These are phyloP conservation scores for Melanotaenia duboulayi DNA, from an alignment of 2,113 vertebrate species.

Conservation along the genomic window DNA sequence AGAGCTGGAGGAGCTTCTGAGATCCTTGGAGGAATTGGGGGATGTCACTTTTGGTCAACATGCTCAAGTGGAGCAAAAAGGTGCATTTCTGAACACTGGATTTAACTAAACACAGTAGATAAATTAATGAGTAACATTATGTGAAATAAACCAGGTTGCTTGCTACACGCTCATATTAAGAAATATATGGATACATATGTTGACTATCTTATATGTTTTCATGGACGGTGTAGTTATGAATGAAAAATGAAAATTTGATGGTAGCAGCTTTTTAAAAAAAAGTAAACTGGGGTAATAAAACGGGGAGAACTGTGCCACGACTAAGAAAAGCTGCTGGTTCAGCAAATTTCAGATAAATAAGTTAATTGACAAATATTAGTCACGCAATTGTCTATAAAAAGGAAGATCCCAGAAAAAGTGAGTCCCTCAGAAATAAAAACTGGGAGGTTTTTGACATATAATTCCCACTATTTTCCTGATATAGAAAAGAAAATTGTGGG, in stretches of 20 bases:
- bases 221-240: too few species aligned
- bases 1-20: constrained; percentile 85
- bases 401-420: too few species aligned
- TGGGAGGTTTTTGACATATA: too few species aligned
- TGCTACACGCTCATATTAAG: not conserved
- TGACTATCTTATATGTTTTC: not conserved
- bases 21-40: constrained; percentile 82
- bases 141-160: not conserved
- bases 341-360: not conserved
- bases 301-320: too few species aligned
- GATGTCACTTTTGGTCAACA: constrained; percentile 19
- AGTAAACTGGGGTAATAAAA: not conserved
- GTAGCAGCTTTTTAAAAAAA: too few species aligned
- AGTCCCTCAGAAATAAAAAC: not conserved
- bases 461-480: not conserved
- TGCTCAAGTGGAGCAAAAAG: constrained; percentile 30
- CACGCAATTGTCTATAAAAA: too few species aligned
- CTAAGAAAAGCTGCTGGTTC: not conserved
- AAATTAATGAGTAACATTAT: not conserved
- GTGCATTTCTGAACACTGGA: constrained; percentile 27
- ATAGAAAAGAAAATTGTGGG: too few species aligned
- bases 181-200: not conserved
- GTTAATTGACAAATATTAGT: not conserved
- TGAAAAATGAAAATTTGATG: too few species aligned
- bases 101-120: not conserved